These are phyloP conservation scores for Choloepus didactylus DNA, from an alignment of 2,797 vertebrate genomes.

Conservation along the genomic window DNA sequence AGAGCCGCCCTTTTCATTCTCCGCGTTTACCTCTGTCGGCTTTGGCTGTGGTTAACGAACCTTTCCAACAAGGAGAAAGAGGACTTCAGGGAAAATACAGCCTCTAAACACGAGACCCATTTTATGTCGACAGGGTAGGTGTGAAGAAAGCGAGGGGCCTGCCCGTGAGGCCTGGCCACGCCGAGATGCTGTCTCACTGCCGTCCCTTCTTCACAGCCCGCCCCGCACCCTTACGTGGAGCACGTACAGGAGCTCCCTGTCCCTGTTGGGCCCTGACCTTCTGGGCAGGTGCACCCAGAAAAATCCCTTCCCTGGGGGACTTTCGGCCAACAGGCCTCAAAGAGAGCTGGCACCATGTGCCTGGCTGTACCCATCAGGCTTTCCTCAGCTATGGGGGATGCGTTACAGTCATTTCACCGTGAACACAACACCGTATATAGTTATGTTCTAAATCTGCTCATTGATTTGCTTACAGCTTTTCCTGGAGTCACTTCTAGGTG, in stretches of 20 bases:
- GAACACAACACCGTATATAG: neutral
- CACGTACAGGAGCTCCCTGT: no score
- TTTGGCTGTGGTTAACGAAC: neutral
- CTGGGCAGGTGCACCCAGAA: neutral
- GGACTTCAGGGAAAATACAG: neutral
- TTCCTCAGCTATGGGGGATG: fast-evolving
- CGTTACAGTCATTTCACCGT: neutral
- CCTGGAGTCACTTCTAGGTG: neutral
- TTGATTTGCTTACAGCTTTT: neutral
- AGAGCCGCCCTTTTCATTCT: neutral
- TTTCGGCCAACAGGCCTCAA: fast-evolving
- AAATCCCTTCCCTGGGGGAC: neutral
- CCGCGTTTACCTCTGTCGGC: neutral
- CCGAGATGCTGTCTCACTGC: no score
- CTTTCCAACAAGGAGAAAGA: neutral
- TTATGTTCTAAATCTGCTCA: neutral
- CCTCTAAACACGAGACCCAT: neutral
- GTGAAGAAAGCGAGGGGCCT: neutral
- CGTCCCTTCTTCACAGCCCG: no score
- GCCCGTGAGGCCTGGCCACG: neutral
- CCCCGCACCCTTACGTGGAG: neutral
- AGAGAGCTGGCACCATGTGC: neutral
- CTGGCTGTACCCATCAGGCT: neutral
- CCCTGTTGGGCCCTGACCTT: neutral
- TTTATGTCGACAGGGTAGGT: neutral